Evolutionary conservation across 2,113 vertebrate genomes (phyloP).

Genomic region (Calyptomena viridis): DNA sequence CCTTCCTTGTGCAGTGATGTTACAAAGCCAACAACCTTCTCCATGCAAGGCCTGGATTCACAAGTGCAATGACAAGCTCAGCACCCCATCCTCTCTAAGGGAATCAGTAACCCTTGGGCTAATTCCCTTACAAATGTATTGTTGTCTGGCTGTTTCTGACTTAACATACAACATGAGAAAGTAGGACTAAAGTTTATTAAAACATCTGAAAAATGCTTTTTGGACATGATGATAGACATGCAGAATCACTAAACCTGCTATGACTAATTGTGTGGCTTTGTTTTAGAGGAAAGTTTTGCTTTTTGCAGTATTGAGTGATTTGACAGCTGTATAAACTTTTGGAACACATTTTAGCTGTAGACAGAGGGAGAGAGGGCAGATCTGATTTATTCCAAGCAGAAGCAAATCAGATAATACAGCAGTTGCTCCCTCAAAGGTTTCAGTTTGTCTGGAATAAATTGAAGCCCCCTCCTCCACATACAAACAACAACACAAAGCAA

Average conservation of each 20-base stretch:
- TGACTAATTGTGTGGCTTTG: not conserved
- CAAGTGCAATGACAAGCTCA: not conserved
- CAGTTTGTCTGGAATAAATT: not conserved
- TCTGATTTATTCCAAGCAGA: conserved; percentile 3
- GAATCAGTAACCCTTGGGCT: not conserved
- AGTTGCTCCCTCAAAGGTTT: not conserved
- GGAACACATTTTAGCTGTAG: not conserved
- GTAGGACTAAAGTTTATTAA: not conserved
- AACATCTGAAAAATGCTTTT: not conserved
- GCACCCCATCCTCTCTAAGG: not conserved
- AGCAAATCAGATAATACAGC: not conserved
- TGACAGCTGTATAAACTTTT: conserved; percentile 14
- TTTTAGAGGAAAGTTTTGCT: not conserved
- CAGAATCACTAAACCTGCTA: not conserved
- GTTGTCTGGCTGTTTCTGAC: not conserved
- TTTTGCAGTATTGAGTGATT: not conserved
- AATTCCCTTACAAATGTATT: not conserved
- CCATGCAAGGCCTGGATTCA: not conserved
- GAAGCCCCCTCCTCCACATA: not conserved
- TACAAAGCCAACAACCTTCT: not conserved
- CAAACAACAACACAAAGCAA: not conserved
- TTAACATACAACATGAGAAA: not conserved
- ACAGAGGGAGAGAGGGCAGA: not conserved
- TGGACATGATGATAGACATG: not conserved
- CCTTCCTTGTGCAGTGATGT: not conserved